Evolutionary conservation across 2,888 invertebrate species (phyloP), one percentile per base, ranked within the genome.

Genomic region (Caenorhabditis imperialis): DNA sequence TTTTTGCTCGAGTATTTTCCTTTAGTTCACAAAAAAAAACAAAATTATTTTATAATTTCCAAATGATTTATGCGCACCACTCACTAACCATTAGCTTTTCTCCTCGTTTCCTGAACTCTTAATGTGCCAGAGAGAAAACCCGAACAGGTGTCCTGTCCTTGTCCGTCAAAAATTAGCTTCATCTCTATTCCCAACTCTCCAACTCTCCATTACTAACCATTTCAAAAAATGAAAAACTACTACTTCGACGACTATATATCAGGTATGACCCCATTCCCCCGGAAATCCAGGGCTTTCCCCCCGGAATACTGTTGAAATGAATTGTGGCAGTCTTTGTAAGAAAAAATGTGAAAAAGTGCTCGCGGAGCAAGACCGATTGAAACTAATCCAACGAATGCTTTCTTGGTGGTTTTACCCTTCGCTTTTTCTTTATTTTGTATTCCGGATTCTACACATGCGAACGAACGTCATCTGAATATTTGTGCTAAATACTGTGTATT

Each of bases 101-200:
- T 48, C 55, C 47, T 55, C 63, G 42, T 54, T 63, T 54, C 54
- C 38, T 40, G 57, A 67, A 38, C 14, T 27, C 45, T 57, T 50
- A 50, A 57, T 51, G 51, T 38, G 47, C 20, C 30, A 50, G 22
- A n/a, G 20, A 37, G 27, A 40, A 25, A 62, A 57, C 44, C 44
- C 44, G 57, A 67, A 67, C 67, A 67, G 67, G 67, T 67, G 67
- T 67, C 30, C 65, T 48, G 55, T 65, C 65, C 35, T 50, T 62
- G 42, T 23, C 20, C 27, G 23, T 16, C 18, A 16, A 40, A 51
- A 37, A 7, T 42, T 20, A 27, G 16, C 18, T 33, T 23, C n/a
- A 14, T 37, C 47, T 20, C 25, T 16, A 14, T 14, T 2, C 35
- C 16, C 18, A 16, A 16, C 3, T 4, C n/a, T 7, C 16, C 40